Base-by-base conservation (phyloP, 2,797 vertebrate species). In the Eulemur mongoz region DNA sequence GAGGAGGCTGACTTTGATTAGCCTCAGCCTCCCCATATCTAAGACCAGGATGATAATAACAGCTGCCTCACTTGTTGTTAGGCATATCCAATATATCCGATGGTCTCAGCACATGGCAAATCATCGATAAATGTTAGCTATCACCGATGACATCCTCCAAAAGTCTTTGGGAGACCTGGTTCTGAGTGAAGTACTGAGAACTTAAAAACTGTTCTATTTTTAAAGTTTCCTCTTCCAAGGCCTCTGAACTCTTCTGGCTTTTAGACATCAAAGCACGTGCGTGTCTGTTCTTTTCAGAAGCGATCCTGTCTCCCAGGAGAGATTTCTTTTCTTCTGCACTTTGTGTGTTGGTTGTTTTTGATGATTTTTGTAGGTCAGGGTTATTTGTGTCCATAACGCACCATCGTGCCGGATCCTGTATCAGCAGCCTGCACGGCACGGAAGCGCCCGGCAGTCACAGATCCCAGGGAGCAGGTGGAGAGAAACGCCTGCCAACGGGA, bases 351-450 rank as follows among this genome's bases (percentile, higher is more conserved):
- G n/a, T n/a, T 94, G 50, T 61, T 61, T 52, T 89, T 92, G 79
- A 61, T 6, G 22, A 30, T 45, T 85, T 69, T 14, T 50, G 40
- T 1, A 35, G 70, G 61, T 70, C 82, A 90, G 84, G n/a, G 38
- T n/a, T 40, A 89, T 86, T 48, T 30, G 87, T 59, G 40, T 27
- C 43, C n/a, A 73, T 50, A 0, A 14, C 0, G 0, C 2, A 7
- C 30, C 10, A 2, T 4, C 15, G 10, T 32, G 22, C 72, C 45
- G 9, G 9, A 8, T 45, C 0, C 2, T 0, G 3, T 6, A 17
- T 7, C 0, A 67, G 17, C 13, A 1, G 5, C 50, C 23, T 0
- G 38, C 23, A 11, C 40, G 17, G 27, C 7, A 43, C 7, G 3
- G 4, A 61, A 79, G 32, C 67, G 7, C 0, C 61, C 1, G 2